Base-by-base conservation (phyloP, 2,888 invertebrate genomes). In the Bellardia bayeri region DNA sequence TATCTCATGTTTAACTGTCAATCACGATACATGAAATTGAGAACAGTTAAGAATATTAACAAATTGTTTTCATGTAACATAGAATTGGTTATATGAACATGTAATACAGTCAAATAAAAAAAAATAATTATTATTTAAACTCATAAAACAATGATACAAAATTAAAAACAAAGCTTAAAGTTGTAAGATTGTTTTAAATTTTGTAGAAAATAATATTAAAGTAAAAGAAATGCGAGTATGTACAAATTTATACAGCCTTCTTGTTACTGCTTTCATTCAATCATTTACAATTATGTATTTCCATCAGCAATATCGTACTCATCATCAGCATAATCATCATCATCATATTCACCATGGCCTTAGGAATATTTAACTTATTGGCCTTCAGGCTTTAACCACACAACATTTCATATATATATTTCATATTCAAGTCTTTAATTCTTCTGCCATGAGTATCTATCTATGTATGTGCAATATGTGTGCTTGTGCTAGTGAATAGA, bases 341-440 rank as follows among this genome's bases (percentile, higher is more conserved):
- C 45, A 45, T 45, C 42, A 9, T 8, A 8, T 40, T 51, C 11
- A 45, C 9, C 13, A 78, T 64, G 51, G 61, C 72, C 72, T 84
- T 56, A 64, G 72, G 23, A 66, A 74, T 74, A 68, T 79, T 84
- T 78, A 84, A 82, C 63, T 63, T 84, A 87, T 87, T 87, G 81
- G 68, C 81, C 78, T 84, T 68, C 30, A 68, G 74, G 82, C 72
- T 78, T 68, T 23, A 87, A 74, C 87, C 81, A 45, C 84, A 75
- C 13, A 37, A 13, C 51, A 78, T 82, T 82, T 74, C 68, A 69
- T 68, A 84, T 68, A 81, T 84, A 23, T 23, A 23, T 82, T 78
- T 42, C 54, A 51, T 54, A 45, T 45, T 72, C 8, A 74, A 49
- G 45, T 61, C 54, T 16, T 54, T 61, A 61, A 56, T 1, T 11